Conservation (phyloP, 53 echinoderm and acorn worm genomes). For the Glandiceps talaboti region DNA sequence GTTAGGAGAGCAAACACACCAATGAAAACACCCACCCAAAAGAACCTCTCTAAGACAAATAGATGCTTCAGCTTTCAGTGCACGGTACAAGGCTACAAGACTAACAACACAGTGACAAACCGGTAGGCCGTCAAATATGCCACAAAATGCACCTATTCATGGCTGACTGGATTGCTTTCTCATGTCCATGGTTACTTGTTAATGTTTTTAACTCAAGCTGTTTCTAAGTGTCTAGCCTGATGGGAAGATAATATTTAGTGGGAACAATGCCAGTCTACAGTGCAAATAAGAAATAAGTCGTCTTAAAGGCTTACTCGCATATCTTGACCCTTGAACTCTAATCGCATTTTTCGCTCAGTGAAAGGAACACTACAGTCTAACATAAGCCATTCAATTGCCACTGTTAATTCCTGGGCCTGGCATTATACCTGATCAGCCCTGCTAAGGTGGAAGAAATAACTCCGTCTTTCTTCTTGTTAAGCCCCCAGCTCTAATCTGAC, state of each 20-base stretch:
- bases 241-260: neutral
- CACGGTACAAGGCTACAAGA: no score
- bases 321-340: neutral
- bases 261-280: neutral
- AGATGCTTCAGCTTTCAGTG: neutral
- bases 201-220: neutral
- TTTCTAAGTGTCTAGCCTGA: neutral
- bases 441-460: neutral
- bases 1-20: neutral
- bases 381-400: neutral
- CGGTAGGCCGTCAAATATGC: no score
- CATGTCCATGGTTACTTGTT: neutral
- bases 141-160: no score
- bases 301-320: neutral
- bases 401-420: neutral
- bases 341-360: neutral
- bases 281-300: neutral
- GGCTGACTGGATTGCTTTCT: neutral
- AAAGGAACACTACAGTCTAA: neutral
- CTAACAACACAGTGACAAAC: no score
- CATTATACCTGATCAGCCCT: neutral
- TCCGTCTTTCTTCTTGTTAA: neutral
- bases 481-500: neutral
- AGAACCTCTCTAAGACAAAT: neutral
- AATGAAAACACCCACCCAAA: neutral